Conservation (phyloP, 2,888 invertebrate species). For the Amphiduros pacificus region DNA sequence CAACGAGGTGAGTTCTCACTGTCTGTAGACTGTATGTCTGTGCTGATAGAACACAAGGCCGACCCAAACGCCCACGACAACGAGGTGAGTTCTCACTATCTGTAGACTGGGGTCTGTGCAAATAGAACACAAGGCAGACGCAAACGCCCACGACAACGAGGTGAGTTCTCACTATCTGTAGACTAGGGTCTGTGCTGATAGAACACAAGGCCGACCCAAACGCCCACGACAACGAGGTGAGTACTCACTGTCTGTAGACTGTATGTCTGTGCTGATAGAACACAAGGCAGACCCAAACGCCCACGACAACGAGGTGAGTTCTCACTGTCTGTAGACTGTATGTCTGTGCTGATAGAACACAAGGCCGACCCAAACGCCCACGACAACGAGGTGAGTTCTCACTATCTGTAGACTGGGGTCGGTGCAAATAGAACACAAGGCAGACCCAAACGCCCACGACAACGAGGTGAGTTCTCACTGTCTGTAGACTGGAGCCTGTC, state of each 20-base stretch:
- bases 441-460: constrained; percentile 55
- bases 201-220: constrained; percentile 56
- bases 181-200: constrained; percentile 58
- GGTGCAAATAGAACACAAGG: constrained; percentile 55
- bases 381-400: constrained; percentile 57
- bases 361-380: constrained; percentile 54
- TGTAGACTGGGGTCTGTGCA: too few relatives aligned
- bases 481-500: too few relatives aligned
- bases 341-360: constrained; percentile 58
- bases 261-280: constrained; percentile 59
- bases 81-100: too few relatives aligned
- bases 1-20: constrained; percentile 55
- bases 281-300: constrained; percentile 54
- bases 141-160: constrained; percentile 56
- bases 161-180: too few relatives aligned
- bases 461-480: constrained; percentile 57
- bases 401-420: too few relatives aligned
- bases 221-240: constrained; percentile 59
- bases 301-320: constrained; percentile 56
- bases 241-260: constrained; percentile 57
- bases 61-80: constrained; percentile 55
- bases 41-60: constrained; percentile 56
- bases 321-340: constrained; percentile 59
- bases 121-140: constrained; percentile 55
- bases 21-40: constrained; percentile 60